These are phyloP conservation scores for Caenorhabditis brenneri DNA, from an alignment of 1,140 invertebrate genomes.

Conservation along the genomic window DNA sequence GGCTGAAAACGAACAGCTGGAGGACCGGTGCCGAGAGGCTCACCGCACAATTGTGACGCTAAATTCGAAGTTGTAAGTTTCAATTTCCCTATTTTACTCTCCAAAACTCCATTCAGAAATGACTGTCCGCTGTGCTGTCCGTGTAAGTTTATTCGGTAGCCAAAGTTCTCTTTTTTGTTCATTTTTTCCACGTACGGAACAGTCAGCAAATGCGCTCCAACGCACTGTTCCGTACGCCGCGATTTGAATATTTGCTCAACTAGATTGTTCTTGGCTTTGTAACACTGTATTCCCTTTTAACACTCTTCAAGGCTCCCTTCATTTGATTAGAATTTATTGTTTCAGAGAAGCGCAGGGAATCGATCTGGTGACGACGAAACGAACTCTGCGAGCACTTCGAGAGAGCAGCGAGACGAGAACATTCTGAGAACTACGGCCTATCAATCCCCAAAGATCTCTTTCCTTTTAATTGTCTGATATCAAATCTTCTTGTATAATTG, in stretches of 20 bases:
- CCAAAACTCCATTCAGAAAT: slow-evolving; percentile 21
- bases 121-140: slow-evolving; percentile 32
- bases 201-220: too few species aligned
- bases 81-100: background rate
- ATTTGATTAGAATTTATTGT: background rate
- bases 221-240: too few species aligned
- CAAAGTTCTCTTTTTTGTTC: too few species aligned
- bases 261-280: too few species aligned
- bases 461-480: too few species aligned
- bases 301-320: background rate
- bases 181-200: too few species aligned
- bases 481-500: background rate
- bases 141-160: background rate
- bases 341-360: slow-evolving; percentile 27
- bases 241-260: too few species aligned
- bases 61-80: slow-evolving; percentile 18
- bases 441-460: too few species aligned
- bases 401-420: background rate
- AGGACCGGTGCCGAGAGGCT: background rate
- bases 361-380: slow-evolving; percentile 15
- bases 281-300: too few species aligned
- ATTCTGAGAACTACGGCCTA: too few species aligned
- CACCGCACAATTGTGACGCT: background rate
- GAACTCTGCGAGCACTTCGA: background rate
- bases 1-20: background rate